Evolutionary conservation across 2,797 vertebrate genomes (phyloP), one percentile per base, ranked within the genome.

Genomic region (Syngnathus acus): DNA sequence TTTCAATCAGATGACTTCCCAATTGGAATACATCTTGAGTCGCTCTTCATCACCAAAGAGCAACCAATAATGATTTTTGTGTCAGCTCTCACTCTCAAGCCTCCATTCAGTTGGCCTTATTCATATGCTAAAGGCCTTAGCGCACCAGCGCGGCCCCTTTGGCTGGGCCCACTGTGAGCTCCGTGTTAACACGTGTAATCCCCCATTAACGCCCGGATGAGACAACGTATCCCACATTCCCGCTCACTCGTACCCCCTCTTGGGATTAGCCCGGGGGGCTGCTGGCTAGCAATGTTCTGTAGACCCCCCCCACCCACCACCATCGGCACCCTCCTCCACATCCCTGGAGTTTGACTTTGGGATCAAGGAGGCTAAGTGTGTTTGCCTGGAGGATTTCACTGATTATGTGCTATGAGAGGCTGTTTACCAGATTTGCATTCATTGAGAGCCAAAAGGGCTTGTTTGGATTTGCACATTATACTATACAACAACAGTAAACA

Each of bases 131-230:
- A 92, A 87, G 76, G 78, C 71, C 80, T 71, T 68, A 16, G n/a
- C 13, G 60, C 42, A 45, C 40, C 70, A 78, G 80, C 78, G 71
- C 79, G 82, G 76, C 83, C 83, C 87, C 84, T 86, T 90, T 88
- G 87, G 87, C 88, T 86, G 82, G 72, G 79, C 71, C 69, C 85
- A 72, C 85, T 82, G 78, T 76, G 78, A 84, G 83, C 85, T 85
- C 79, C 84, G 86, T 89, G 87, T 90, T 91, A 92, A 92, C 90
- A 92, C 73, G 77, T 91, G 89, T 91, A 91, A 92, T 92, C 90
- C 88, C 82, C 88, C 84, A 89, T 89, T 91, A 89, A 87, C 77
- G 78, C 84, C 60, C 40, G 62, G 53, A 84, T 76, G 47, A 78
- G 82, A 87, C 86, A 81, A 81, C 77, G 76, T 72, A 81, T 79